Evolutionary conservation across 2,797 vertebrate genomes (phyloP).

Genomic region (Peromyscus aztecus): DNA sequence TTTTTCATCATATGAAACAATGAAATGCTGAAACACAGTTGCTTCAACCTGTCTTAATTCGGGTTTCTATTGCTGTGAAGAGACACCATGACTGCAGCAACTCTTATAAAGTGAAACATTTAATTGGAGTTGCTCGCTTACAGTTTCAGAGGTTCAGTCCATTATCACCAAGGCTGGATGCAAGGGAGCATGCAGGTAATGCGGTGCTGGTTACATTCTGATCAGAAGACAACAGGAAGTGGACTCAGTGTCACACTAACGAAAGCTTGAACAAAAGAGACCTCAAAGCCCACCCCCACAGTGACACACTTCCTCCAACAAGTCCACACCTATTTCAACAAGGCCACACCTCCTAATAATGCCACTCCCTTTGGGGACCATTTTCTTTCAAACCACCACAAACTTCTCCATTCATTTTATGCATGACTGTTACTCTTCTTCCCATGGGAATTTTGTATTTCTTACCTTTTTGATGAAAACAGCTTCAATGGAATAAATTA

Average conservation of each 20-base stretch:
- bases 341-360: background rate
- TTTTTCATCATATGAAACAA: constrained; percentile 45
- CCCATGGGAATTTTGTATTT: constrained; percentile 33
- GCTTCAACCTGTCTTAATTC: background rate
- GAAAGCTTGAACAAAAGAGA: background rate
- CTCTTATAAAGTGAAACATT: background rate
- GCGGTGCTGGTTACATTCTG: background rate
- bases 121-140: background rate
- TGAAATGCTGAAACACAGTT: constrained; percentile 39
- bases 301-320: background rate
- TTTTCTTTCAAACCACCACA: background rate
- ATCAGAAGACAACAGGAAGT: background rate
- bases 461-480: constrained; percentile 54
- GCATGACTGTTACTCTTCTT: constrained; percentile 17
- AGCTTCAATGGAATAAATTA: constrained; percentile 26
- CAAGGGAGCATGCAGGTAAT: background rate
- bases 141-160: background rate
- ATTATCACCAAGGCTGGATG: background rate
- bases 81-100: background rate
- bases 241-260: background rate
- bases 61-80: background rate
- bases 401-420: background rate
- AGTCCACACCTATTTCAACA: background rate
- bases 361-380: background rate
- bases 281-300: background rate